Base-by-base conservation (phyloP, 2,113 vertebrate species). In the Planiliza haematocheilus region DNA sequence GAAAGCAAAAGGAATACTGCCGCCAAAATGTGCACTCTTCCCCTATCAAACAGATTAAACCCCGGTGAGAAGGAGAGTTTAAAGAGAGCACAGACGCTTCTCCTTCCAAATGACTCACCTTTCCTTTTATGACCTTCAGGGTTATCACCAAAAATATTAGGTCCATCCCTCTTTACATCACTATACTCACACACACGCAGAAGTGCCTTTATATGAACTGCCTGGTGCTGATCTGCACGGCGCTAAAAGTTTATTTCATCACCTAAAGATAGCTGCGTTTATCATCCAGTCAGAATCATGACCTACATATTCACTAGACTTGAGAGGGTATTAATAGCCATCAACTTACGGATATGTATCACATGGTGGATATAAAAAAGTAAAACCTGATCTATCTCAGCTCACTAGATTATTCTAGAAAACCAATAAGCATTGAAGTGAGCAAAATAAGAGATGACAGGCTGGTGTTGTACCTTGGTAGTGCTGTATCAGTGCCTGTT, bases 401-500 rank as follows among this genome's bases (percentile, higher is more conserved):
- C 13, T 58, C 4, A 8, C 30, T 24, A 11, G 11, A 58, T 50
- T 9, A 41, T 36, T 72, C 16, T 10, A 18, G 48, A 48, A 18
- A 1, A 46, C 14, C 37, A 45, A 46, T 10, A 51, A 20, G 3
- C 48, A 34, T 4, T 57, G 16, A 14, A 12, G 37, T 13, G 20
- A 18, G n/a, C n/a, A n/a, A 37, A 42, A 8, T 21, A 30, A 30
- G 21, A 4, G 49, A 37, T 10, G 2, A 57, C 8, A 41, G 20
- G 41, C 24, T n/a, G 24, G 17, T 41, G 14, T 36, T 55, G 94
- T 78, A 98, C 97, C 96, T 83, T 94, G 92, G 56, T 95, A 91
- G 49, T 92, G 92, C 61, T 93, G 93, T 55, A 97, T 87, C 65
- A 98, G 90, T 4, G 76, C 93, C 45, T 91, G 91, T 16, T 94